Evolutionary conservation across 1,140 invertebrate species (phyloP), one percentile per base, ranked within the genome.

Genomic region (Linepithema humile): DNA sequence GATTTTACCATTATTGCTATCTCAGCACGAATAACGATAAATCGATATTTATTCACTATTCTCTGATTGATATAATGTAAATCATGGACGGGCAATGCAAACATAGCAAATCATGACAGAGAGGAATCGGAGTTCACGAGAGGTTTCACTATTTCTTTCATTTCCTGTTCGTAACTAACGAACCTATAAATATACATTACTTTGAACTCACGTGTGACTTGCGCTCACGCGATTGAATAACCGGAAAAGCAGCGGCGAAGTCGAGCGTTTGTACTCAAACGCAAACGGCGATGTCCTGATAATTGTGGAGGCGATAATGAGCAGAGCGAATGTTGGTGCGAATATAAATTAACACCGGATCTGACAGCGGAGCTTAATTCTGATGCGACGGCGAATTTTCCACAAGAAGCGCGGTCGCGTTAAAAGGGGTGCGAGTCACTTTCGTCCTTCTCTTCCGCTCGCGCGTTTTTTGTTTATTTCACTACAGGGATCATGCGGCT

Each of bases 131-230:
- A 77, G n/a, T 62, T 89, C 84, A 7, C 29, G n/a, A n/a, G n/a
- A n/a, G n/a, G n/a, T n/a, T n/a, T n/a, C n/a, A n/a, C n/a, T n/a
- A n/a, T 90, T 92, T 91, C 86, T 85, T 86, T 90, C 83, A 60
- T 65, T 77, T 43, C 29, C n/a, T 50, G 35, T 53, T 12, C 29
- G 20, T 3, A 9, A 80, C 84, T 91, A 92, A 91, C 88, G 90
- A 92, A 89, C 91, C 85, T 92, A 91, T 92, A 91, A 92, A 92
- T 92, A 92, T 91, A 89, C 88, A 91, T 91, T 60, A 60, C 86
- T 91, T 91, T 91, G 91, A 92, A 91, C 87, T 91, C 75, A 12
- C 73, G 82, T 85, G 69, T 86, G 85, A 88, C 86, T 86, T 32
- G 75, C 53, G 74, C 74, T 72, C 85, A 72, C 69, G 85, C 85